Evolutionary conservation across 2,113 vertebrate genomes (phyloP), one percentile per base, ranked within the genome.

Genomic region (Callionymus lyra): DNA sequence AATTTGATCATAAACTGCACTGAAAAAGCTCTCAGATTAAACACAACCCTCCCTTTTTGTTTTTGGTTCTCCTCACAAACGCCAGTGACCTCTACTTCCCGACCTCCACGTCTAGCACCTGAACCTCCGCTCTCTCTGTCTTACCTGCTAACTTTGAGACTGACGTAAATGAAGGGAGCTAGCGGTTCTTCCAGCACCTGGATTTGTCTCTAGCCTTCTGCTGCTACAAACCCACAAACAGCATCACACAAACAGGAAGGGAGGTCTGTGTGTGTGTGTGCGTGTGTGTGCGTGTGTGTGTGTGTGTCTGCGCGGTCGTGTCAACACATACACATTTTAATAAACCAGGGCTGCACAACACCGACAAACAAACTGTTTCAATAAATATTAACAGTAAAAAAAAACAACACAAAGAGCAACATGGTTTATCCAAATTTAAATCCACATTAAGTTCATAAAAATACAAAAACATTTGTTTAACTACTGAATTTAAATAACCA

Each of bases 161-260:
- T 14, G 27, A 52, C 51, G 50, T 37, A 51, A 32, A 56, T 50
- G 57, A 74, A 76, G 76, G 77, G 67, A 75, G 64, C 50, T 61
- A 55, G 67, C 13, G 65, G 56, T 72, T 68, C 72, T 70, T 66
- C 66, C 53, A 74, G 64, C 77, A 80, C 69, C 85, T 87, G 86
- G 86, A 87, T 87, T 87, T 87, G 86, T 85, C 86, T 87, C 84
- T 82, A 84, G 82, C 82, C 76, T 84, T 80, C 70, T 77, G 57
- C 67, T 65, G 69, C 63, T 81, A 68, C n/a, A n/a, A 73, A 78
- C 80, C 72, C 73, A 81, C 77, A 78, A 71, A 79, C 63, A 77
- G 65, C 76, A 66, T 80, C 62, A 76, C 76, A 82, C 72, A 68
- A 76, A 76, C 68, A 60, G 67, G 75, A 68, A 74, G 44, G 71